Evolutionary conservation across 92 coral and sea anemone species (phyloP), one percentile per base, ranked within the genome.

Genomic region (Chrysogorgia sp.): DNA sequence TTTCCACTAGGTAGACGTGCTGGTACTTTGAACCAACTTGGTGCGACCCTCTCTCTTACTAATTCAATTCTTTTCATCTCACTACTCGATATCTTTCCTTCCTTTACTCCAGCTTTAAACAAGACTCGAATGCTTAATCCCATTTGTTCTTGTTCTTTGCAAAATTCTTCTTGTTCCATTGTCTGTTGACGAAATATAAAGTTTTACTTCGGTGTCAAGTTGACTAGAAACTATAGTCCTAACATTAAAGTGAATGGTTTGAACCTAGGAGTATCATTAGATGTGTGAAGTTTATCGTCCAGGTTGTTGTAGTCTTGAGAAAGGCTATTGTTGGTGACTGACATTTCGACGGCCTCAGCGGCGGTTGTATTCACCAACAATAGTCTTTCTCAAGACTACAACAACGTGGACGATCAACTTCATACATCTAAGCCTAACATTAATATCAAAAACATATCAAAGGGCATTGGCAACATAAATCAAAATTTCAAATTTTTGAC

Each of bases 81-180:
- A 22, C 33, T 31, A 58, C 31, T 31, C 28, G 64, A 31, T 25
- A 58, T 58, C 31, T 58, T 58, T 25, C 64, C 64, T 58, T 58
- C 64, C 23, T 58, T 31, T 24, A 58, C 64, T 10, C 64, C 64
- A 58, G 64, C 64, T 25, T 58, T 25, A 30, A 58, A 58, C 64
- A 58, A 21, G 14, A 30, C 29, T 12, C 33, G 25, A 31, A 58
- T 58, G 31, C 64, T 58, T 10, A 58, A 25, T 19, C 64, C 64
- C 64, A 58, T 58, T 58, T 58, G 25, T 9, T 25, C 64, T 25
- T 58, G 64, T 58, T 24, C 31, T 21, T 58, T 25, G 64, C 64
- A 58, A 20, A 25, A 25, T 58, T 58, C 64, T 20, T 25, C 64
- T 58, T 58, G 64, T 58, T 58, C 64, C 31, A 10, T 25, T 22